Conservation (phyloP, 2,888 invertebrate species). For the Eueremaeus valkanovi region DNA sequence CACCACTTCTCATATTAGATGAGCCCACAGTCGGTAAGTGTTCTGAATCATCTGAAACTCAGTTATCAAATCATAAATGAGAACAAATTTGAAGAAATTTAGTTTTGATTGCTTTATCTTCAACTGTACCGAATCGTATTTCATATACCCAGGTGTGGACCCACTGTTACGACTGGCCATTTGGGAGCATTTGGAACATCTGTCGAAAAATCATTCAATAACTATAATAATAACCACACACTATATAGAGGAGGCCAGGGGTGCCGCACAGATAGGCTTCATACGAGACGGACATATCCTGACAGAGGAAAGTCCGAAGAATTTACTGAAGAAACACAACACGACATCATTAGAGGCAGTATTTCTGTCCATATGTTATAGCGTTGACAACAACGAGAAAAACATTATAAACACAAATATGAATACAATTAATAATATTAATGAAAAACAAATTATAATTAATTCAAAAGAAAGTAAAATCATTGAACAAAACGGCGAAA, state of each 20-base stretch:
- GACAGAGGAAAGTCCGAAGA: neutral
- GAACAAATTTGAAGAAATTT: no score
- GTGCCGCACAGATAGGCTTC: neutral
- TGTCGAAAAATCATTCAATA: neutral
- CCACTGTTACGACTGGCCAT: neutral
- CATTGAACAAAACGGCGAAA: neutral
- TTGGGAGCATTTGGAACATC: neutral
- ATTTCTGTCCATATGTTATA: neutral
- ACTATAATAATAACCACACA: constrained; percentile 28
- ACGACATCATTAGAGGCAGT: neutral
- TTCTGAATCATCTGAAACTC: no score
- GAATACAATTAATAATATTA: neutral
- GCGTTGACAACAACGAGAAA: neutral
- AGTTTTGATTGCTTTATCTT: no score
- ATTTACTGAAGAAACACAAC: constrained; percentile 3
- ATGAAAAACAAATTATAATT: neutral
- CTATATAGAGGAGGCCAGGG: constrained; percentile 25
- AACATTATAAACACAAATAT: neutral
- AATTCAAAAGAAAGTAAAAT: neutral
- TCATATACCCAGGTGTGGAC: neutral
- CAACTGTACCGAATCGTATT: no score
- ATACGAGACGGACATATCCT: constrained; percentile 3
- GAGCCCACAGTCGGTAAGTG: constrained; percentile 20
- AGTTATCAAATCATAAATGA: neutral
- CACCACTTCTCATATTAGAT: constrained; percentile 23